A percentile compares a stretch with the other conserved stretches of the same genome.
Conservation (phyloP, 2,113 vertebrate genomes). For the Panthera leo region DNA sequence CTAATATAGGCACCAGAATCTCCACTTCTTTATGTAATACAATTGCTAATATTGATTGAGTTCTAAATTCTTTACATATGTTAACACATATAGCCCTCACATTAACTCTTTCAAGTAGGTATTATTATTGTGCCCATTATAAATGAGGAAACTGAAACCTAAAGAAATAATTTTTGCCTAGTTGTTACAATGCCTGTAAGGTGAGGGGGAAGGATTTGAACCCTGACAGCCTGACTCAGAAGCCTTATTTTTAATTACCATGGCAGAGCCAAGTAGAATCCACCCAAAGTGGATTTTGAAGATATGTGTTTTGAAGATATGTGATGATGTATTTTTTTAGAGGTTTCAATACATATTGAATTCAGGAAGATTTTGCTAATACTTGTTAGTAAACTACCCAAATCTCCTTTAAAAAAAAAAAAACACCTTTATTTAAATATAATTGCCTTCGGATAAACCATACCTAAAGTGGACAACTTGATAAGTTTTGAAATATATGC, state of each 20-base stretch:
- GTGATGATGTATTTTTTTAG: neutral
- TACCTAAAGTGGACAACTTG: neutral
- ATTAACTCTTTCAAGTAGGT: neutral
- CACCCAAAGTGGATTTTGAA: neutral
- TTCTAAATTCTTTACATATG: neutral
- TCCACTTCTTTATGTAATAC: neutral
- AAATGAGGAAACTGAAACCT: neutral
- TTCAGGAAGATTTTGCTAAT: neutral
- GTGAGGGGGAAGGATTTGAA: neutral
- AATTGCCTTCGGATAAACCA: neutral
- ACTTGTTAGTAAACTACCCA: neutral
- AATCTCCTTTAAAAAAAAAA: neutral
- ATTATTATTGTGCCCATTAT: neutral
- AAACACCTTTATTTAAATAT: neutral
- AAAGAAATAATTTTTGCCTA: neutral
- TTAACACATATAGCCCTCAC: neutral
- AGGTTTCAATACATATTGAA: neutral
- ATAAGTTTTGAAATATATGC: neutral
- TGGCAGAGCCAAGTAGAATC: neutral
- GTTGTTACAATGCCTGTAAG: neutral
- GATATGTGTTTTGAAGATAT: neutral
- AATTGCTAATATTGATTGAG: neutral
- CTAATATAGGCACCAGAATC: neutral
- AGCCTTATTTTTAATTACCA: neutral
- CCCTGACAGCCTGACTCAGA: neutral